Evolutionary conservation across 2,113 vertebrate genomes (phyloP).

Genomic region (Semnornis frantzii): DNA sequence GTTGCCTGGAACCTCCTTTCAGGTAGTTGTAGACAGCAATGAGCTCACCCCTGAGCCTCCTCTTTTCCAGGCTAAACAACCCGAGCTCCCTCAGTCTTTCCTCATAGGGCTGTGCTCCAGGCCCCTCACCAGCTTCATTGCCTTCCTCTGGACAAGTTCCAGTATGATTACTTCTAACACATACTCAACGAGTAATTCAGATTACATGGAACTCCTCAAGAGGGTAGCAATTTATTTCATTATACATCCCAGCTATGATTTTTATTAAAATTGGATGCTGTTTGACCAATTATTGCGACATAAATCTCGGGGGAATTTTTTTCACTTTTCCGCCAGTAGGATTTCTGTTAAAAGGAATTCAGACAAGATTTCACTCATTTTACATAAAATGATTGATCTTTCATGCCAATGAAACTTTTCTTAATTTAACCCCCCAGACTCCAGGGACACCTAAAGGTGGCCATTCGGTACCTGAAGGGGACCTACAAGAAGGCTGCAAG

Average conservation of each 20-base stretch:
- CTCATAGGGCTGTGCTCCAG: too few species aligned
- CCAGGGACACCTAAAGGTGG: too few species aligned
- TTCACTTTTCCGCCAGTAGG: background rate
- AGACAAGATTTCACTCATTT: background rate
- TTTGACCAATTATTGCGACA: background rate
- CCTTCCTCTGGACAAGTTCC: too few species aligned
- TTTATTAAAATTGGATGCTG: background rate
- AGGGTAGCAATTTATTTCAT: background rate
- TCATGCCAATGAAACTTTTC: background rate
- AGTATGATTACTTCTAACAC: background rate
- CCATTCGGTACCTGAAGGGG: too few species aligned
- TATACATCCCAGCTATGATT: background rate
- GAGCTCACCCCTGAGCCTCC: too few species aligned
- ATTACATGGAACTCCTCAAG: background rate
- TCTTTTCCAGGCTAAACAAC: too few species aligned
- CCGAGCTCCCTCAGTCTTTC: too few species aligned
- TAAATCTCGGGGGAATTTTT: background rate
- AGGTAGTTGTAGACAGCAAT: too few species aligned
- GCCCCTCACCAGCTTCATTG: too few species aligned
- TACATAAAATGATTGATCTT: background rate
- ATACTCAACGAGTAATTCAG: background rate
- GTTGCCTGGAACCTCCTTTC: too few species aligned
- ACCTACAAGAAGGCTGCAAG: too few species aligned
- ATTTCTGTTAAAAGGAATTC: background rate
- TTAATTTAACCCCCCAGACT: background rate